Conservation (phyloP, 2,113 vertebrate genomes). For the Entomyzon cyanotis region DNA sequence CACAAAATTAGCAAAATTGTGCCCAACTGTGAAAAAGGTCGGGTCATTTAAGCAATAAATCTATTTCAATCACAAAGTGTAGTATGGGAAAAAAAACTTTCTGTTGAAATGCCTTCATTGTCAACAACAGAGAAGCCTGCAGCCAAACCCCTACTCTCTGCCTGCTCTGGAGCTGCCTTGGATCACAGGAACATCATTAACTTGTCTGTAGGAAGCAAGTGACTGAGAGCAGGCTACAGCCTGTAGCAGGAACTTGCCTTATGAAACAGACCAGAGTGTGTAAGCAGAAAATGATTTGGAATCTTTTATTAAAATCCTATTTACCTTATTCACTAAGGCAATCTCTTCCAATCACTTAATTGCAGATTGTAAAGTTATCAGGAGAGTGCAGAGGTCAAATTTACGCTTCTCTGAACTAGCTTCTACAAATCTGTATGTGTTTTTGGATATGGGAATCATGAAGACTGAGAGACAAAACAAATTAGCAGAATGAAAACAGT, state of each 20-base stretch:
- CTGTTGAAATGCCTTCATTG: not conserved
- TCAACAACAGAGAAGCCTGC: not conserved
- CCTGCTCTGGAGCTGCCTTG: not conserved
- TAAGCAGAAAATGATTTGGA: not conserved
- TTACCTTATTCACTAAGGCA: not conserved
- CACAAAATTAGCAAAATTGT: conserved; percentile 1
- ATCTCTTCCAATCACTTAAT: not conserved
- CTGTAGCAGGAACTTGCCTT: not conserved
- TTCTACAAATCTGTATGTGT: not conserved
- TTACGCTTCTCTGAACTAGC: not conserved
- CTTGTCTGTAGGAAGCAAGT: not conserved
- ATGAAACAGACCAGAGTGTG: not conserved
- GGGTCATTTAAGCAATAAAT: not conserved
- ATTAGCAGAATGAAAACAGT: not conserved
- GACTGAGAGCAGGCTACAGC: not conserved
- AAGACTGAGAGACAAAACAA: not conserved
- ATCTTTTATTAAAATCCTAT: not conserved
- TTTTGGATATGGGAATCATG: not conserved
- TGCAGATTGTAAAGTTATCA: not conserved
- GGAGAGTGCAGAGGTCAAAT: not conserved
- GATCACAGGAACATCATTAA: not conserved
- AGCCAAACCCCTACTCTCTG: not conserved
- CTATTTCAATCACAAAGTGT: not conserved
- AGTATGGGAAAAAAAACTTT: not conserved
- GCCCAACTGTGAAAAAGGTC: not conserved